These are phyloP conservation scores for Eupelmus urozonus DNA, from an alignment of 2,888 invertebrate genomes.

Conservation along the genomic window DNA sequence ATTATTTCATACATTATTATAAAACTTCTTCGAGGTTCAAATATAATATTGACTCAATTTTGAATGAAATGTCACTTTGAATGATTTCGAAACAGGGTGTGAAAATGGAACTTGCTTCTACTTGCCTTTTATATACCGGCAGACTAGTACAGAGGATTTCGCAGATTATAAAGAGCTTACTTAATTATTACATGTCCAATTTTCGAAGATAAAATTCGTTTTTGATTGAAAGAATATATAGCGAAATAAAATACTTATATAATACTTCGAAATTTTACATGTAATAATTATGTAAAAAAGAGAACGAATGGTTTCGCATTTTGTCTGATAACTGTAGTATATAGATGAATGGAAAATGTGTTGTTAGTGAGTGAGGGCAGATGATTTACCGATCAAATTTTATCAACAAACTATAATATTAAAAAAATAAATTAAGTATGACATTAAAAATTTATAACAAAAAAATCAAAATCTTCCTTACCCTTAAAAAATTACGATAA, in stretches of 20 bases:
- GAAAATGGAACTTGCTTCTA: background rate
- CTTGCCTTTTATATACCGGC: conserved; percentile 27
- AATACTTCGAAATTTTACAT: conserved; percentile 16
- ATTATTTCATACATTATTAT: too few relatives aligned
- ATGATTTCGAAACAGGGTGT: background rate
- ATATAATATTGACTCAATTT: too few relatives aligned
- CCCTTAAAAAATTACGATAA: too few relatives aligned
- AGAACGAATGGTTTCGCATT: conserved; percentile 11
- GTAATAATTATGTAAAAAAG: conserved; percentile 2
- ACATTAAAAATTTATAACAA: too few relatives aligned
- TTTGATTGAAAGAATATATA: conserved; percentile 11
- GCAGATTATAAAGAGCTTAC: background rate
- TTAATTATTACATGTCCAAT: background rate
- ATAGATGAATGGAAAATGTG: conserved; percentile 11
- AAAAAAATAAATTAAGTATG: too few relatives aligned
- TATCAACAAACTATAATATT: too few relatives aligned
- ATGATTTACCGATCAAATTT: conserved; percentile 2
- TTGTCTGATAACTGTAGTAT: conserved; percentile 40
- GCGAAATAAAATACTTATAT: background rate
- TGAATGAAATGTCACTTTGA: too few relatives aligned
- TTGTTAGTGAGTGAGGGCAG: background rate
- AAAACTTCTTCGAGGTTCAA: too few relatives aligned
- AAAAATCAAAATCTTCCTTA: too few relatives aligned
- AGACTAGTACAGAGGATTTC: conserved; percentile 1
- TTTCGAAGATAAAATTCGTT: conserved; percentile 1